Conservation (phyloP, 2,888 invertebrate species). For the Oscheius onirici region DNA sequence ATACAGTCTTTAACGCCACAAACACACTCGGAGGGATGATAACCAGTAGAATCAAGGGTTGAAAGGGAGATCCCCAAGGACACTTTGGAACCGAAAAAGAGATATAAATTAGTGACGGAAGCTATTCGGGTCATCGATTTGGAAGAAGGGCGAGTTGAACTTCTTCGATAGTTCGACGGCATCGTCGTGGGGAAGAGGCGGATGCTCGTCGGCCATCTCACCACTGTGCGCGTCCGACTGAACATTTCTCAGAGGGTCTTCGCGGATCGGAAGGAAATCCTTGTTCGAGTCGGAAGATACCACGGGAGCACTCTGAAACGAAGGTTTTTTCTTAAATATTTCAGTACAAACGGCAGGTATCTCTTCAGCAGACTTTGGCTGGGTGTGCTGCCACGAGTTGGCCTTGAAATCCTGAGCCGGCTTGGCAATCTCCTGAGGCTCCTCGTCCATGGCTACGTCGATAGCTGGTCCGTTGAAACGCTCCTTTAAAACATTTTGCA, state of each 20-base stretch:
- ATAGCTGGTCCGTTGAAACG: constrained; percentile 34
- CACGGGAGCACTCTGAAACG: constrained; percentile 11
- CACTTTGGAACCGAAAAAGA: constrained; percentile 7
- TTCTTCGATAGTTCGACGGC: constrained; percentile 24
- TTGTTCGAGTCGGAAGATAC: constrained; percentile 37
- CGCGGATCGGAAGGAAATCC: constrained; percentile 50
- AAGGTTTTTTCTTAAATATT: neutral
- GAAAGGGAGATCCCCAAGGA: constrained; percentile 28
- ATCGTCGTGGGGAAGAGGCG: constrained; percentile 14
- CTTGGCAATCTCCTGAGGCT: constrained; percentile 18
- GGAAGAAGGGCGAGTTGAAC: constrained; percentile 46
- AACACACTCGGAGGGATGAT: constrained; percentile 26
- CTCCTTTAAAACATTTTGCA: constrained; percentile 27
- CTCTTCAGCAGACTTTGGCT: constrained; percentile 28
- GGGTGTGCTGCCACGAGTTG: constrained; percentile 36
- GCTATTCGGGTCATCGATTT: constrained; percentile 48
- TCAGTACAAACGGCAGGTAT: constrained; percentile 23
- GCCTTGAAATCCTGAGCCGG: constrained; percentile 15
- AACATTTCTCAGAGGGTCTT: constrained; percentile 32
- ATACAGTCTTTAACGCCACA: neutral
- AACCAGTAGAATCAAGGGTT: constrained; percentile 25
- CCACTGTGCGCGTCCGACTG: constrained; percentile 18
- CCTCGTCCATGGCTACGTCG: constrained; percentile 26
- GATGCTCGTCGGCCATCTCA: constrained; percentile 8
- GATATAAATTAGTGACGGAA: constrained; percentile 33